Evolutionary conservation across 2,113 vertebrate genomes (phyloP), one percentile per base, ranked within the genome.

Genomic region (Anas platyrhynchos): DNA sequence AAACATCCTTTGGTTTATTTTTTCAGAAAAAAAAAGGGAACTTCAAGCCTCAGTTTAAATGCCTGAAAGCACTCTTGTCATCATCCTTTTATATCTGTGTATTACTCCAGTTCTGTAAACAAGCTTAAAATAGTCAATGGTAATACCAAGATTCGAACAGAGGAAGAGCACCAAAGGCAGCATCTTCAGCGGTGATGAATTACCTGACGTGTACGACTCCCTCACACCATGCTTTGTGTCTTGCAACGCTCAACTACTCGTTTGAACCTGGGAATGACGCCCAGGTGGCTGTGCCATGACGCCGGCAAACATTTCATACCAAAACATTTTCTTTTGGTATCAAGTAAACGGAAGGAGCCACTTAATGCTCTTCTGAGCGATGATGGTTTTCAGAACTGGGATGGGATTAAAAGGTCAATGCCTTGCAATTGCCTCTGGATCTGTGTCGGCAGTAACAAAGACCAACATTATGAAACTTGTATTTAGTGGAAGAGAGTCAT

Each of bases 41-140:
- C 95, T 96, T 96, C 81, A 97, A 96, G 93, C 91, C 89, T 97
- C 96, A 96, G 71, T 46, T 83, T 73, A 75, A 91, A 73, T 78
- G 80, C 81, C 76, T 94, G 52, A 74, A 86, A 91, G 83, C 8
- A 4, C 61, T 52, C 73, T 77, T 61, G 65, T 92, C 97, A 96
- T 96, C 90, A 95, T 94, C 94, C 90, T 95, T 95, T 94, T 90
- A 94, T 91, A 97, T 96, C 97, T 95, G 86, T 21, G 6, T 95
- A 91, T 97, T 97, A 96, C 95, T 97, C 88, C 89, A 96, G 85
- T 92, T 97, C 88, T 90, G 86, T 95, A 97, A 97, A 96, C 95
- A 97, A 94, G 82, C 93, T 97, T 96, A 97, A 97, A 97, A 98
- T 96, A 97, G 96, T 68, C 97, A 85, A 96, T 93, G 86, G 92